A percentile compares a stretch with the other conserved stretches of the same genome.
phyloP scores from a whole-genome alignment of 2,888 invertebrate species.

The Agriopis marginaria region DNA sequence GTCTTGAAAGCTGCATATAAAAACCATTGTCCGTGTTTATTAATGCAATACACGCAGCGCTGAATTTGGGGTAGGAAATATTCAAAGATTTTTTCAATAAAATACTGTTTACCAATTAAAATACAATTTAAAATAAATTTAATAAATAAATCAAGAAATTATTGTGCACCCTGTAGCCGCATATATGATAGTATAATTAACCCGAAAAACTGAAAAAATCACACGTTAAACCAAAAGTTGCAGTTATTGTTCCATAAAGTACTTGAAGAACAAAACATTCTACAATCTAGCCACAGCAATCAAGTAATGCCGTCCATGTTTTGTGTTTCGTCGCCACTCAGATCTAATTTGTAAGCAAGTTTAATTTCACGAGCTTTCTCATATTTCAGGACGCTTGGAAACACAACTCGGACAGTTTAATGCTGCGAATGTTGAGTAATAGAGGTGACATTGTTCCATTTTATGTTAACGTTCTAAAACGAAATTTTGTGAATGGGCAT shows the following conservation, averaged over 20 bases:
- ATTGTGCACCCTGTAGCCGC: too few species aligned
- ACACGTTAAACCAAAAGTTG: not conserved
- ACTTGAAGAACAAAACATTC: slow-evolving; percentile 11
- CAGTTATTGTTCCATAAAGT: not conserved
- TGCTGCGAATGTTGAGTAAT: slow-evolving; percentile 71
- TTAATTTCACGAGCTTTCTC: slow-evolving; percentile 61
- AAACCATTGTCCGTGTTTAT: slow-evolving; percentile 68
- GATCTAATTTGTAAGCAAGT: slow-evolving; percentile 49
- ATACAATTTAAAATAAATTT: too few species aligned
- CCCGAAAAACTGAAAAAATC: too few species aligned
- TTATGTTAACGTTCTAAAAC: slow-evolving; percentile 3
- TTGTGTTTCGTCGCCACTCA: slow-evolving; percentile 43
- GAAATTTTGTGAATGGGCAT: not conserved
- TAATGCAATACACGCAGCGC: slow-evolving; percentile 62
- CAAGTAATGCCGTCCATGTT: slow-evolving; percentile 38
- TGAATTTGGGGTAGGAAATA: not conserved
- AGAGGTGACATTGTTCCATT: slow-evolving; percentile 53
- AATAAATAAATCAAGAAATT: too few species aligned
- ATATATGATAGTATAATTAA: too few species aligned
- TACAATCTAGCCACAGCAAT: slow-evolving; percentile 31
- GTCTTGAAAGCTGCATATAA: slow-evolving; percentile 60
- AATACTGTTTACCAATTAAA: too few species aligned
- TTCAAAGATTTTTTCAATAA: too few species aligned
- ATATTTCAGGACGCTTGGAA: slow-evolving; percentile 65
- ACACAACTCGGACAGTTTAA: slow-evolving; percentile 58